A percentile compares a stretch with the other conserved stretches of the same genome.
phyloP scores from a whole-genome alignment of 2,113 vertebrate genomes.

The Cettia cetti region DNA sequence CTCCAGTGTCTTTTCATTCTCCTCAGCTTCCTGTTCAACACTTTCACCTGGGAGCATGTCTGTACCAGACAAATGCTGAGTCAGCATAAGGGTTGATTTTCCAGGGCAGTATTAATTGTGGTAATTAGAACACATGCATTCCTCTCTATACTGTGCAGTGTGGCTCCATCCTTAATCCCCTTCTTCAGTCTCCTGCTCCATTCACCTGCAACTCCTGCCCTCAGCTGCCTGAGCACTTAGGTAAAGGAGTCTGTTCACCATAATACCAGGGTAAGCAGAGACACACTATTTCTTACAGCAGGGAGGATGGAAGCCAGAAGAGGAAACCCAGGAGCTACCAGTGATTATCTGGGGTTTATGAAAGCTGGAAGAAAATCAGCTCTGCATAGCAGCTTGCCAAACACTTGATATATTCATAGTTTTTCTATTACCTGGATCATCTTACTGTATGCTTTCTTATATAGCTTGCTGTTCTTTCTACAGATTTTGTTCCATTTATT shows the following conservation, averaged over 20 bases:
- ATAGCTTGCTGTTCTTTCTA: background rate
- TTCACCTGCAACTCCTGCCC: background rate
- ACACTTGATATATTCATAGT: background rate
- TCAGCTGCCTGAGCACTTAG: background rate
- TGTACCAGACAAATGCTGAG: background rate
- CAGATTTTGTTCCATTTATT: background rate
- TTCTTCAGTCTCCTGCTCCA: background rate
- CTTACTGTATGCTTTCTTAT: background rate
- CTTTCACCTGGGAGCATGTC: background rate
- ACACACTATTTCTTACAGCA: background rate
- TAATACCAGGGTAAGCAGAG: background rate
- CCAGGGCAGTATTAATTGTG: no score
- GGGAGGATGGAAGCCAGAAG: background rate
- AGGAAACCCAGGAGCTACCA: background rate
- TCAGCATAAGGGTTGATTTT: background rate
- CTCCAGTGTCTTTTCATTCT: background rate
- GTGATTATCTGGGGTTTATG: background rate
- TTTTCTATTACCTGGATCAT: background rate
- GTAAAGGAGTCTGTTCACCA: background rate
- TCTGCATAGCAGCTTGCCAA: background rate
- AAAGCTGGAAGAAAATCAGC: background rate
- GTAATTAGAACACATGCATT: background rate
- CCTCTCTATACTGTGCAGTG: accelerated
- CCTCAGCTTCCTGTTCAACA: background rate
- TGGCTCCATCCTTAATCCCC: background rate